A percentile compares a stretch with the other conserved stretches of the same genome.
Conservation (phyloP, 2,797 vertebrate species). For the Buphagus erythrorhynchus region DNA sequence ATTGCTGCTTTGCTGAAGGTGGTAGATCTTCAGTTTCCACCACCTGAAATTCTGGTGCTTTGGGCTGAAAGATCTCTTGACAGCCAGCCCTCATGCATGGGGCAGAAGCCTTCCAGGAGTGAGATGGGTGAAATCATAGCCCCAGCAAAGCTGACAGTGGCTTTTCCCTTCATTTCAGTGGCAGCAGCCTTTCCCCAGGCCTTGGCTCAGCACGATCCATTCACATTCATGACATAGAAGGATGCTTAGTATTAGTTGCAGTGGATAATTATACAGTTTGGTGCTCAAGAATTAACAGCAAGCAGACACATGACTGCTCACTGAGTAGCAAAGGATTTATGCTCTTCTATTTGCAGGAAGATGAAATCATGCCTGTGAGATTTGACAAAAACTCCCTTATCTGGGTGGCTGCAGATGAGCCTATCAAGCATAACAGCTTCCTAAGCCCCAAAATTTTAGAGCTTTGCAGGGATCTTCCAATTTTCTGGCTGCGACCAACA, state of each 20-base stretch:
- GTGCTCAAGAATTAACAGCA: slow-evolving; percentile 11
- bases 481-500: slow-evolving; percentile 90
- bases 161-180: background rate
- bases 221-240: background rate
- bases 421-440: slow-evolving; percentile 88
- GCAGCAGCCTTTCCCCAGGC: background rate
- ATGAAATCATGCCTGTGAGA: slow-evolving; percentile 88
- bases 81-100: background rate
- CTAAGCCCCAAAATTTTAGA: slow-evolving; percentile 87
- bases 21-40: background rate
- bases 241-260: background rate
- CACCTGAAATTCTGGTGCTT: background rate
- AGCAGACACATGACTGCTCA: background rate
- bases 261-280: background rate
- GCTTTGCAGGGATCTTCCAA: slow-evolving; percentile 87
- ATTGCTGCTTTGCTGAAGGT: background rate
- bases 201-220: background rate
- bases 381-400: slow-evolving; percentile 88
- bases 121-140: background rate
- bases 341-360: slow-evolving; percentile 80
- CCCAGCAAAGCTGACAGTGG: background rate
- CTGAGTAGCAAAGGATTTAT: slow-evolving; percentile 42
- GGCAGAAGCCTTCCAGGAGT: background rate
- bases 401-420: slow-evolving; percentile 88
- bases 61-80: background rate